Evolutionary conservation across 1,140 invertebrate species (phyloP), one percentile per base, ranked within the genome.

Genomic region (Colletes gigas): DNA sequence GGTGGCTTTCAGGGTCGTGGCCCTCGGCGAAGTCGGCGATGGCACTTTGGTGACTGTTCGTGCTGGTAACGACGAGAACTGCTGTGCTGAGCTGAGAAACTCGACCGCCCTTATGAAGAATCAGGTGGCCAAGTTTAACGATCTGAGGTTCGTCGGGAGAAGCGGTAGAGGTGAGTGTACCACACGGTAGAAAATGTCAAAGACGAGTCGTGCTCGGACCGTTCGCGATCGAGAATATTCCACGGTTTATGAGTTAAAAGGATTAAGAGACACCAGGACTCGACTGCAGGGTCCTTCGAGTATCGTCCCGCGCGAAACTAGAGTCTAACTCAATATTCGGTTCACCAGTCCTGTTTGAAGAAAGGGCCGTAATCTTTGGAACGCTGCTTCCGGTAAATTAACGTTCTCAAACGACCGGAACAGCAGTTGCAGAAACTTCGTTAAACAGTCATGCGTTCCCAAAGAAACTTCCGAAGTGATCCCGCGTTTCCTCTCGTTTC

Each of bases 11-110:
- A 98, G 98, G 93, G 97, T 98, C 83, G 97, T 98, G 2, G 97
- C 98, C 3, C 93, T 99, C 21, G 97, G 97, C 10, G 98, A 98
- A 84, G 96, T 99, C 6, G 96, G 97, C 82, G 98, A 99, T 92
- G 98, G 99, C 3, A 99, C 98, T 17, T 95, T 98, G 90, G 98
- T 99, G 67, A 98, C 97, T 2, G 96, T 99, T 12, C 93, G 96
- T n/a, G 98, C 98, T 5, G 98, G 99, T 19, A 99, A 99, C 92
- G 98, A 99, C 91, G 98, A 99, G 92, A 99, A 99, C 93, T 99
- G 96, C 91, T 98, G 97, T 91, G 98, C 98, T 7, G 98, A 99
- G 92, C 93, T 99, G 81, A 94, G 98, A 87, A 99, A 99, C 93
- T 97, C 96, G 82, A 97, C 97, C 41, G 98, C 99, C 9, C 96